Evolutionary conservation across 2,888 invertebrate species (phyloP).

Genomic region (Macaria notata): DNA sequence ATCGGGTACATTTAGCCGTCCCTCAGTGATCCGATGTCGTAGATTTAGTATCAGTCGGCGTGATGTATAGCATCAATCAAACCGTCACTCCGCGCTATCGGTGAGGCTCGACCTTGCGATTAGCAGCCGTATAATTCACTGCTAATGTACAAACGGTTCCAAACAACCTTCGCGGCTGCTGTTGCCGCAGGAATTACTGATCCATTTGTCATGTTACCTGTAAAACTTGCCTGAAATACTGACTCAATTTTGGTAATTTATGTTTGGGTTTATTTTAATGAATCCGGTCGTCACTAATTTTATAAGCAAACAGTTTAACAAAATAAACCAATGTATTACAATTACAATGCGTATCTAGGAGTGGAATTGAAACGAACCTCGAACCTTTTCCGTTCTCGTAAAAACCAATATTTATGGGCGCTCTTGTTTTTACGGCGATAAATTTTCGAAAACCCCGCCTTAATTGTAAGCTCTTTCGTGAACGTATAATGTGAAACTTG

Average conservation of each 20-base stretch:
- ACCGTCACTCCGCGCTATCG: slow-evolving; percentile 48
- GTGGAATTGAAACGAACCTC: too few relatives aligned
- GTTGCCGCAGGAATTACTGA: not conserved
- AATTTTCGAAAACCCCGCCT: not conserved
- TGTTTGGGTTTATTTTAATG: too few relatives aligned
- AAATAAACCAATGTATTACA: too few relatives aligned
- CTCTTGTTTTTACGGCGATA: too few relatives aligned
- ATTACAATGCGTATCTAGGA: too few relatives aligned
- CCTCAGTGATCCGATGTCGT: slow-evolving; percentile 1
- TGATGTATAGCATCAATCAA: slow-evolving; percentile 52
- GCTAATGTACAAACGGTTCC: slow-evolving; percentile 34
- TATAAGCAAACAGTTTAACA: too few relatives aligned
- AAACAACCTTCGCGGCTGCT: slow-evolving; percentile 29
- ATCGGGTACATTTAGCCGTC: not conserved
- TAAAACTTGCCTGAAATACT: too few relatives aligned
- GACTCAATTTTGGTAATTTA: too few relatives aligned
- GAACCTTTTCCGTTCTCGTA: too few relatives aligned
- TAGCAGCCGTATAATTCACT: slow-evolving; percentile 42
- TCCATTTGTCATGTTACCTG: too few relatives aligned
- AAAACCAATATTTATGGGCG: too few relatives aligned
- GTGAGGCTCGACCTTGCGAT: slow-evolving; percentile 47
- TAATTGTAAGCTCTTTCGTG: slow-evolving; percentile 4
- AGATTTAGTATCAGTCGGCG: slow-evolving; percentile 8
- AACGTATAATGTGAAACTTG: slow-evolving; percentile 12
- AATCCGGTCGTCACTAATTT: too few relatives aligned